These are phyloP conservation scores for Syritta pipiens DNA, from an alignment of 2,888 invertebrate species.

Conservation along the genomic window DNA sequence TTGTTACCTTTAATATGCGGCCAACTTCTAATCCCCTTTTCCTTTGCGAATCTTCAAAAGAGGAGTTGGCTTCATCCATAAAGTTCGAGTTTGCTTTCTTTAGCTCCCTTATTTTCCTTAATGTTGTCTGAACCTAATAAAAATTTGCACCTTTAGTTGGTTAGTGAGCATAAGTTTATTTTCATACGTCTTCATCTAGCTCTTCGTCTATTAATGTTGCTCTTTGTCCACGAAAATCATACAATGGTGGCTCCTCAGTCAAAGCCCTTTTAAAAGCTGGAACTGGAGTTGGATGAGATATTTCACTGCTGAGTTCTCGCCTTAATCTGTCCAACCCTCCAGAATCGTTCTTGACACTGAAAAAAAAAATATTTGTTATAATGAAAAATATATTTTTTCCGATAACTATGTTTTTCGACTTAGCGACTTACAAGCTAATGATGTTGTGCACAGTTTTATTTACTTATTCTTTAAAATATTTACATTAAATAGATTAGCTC, in stretches of 20 bases:
- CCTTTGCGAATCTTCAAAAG: neutral
- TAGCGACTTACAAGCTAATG: too few species aligned
- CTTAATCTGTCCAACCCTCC: neutral
- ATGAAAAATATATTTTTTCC: neutral
- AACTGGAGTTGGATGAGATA: neutral
- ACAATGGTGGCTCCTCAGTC: constrained; percentile 41
- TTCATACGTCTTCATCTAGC: constrained; percentile 34
- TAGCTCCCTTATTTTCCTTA: constrained; percentile 34
- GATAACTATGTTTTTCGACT: too few species aligned
- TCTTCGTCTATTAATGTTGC: constrained; percentile 13
- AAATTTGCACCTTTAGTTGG: neutral
- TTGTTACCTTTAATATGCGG: constrained; percentile 13
- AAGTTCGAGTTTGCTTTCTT: constrained; percentile 27
- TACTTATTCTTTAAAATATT: too few species aligned
- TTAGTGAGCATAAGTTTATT: neutral
- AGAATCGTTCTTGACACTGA: neutral
- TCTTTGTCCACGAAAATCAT: constrained; percentile 12
- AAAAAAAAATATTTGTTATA: neutral
- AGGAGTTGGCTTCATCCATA: constrained; percentile 21
- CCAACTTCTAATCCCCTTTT: neutral
- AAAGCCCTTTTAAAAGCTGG: constrained; percentile 20
- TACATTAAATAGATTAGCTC: too few species aligned
- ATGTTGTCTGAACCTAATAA: constrained; percentile 25
- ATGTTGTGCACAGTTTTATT: too few species aligned
- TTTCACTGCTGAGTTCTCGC: neutral